Conservation (phyloP, 2,888 invertebrate genomes). For the Hemaris fuciformis region DNA sequence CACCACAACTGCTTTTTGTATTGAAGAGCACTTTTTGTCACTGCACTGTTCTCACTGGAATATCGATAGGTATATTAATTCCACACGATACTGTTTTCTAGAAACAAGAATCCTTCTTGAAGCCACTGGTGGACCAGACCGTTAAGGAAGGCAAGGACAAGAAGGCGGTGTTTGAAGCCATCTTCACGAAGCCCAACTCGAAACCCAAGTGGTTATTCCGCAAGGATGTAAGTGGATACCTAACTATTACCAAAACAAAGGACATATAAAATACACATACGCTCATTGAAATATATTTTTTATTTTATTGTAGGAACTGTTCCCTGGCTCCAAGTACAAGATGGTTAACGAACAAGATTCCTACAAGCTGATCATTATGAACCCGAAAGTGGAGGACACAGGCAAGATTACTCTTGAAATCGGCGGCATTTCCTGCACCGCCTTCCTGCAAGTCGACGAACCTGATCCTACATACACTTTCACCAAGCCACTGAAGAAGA, state of each 20-base stretch:
- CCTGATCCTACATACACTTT: conserved; percentile 97
- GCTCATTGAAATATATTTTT: background rate
- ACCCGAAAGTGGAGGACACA: conserved; percentile 97
- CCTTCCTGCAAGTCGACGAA: conserved; percentile 97
- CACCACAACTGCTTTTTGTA: conserved; percentile 72
- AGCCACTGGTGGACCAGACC: conserved; percentile 95
- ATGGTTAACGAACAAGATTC: conserved; percentile 95
- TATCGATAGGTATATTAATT: conserved; percentile 45
- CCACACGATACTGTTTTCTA: conserved; percentile 67
- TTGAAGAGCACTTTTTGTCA: conserved; percentile 69
- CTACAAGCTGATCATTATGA: conserved; percentile 93
- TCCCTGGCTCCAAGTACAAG: conserved; percentile 97
- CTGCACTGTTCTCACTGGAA: conserved; percentile 43
- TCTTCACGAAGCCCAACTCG: conserved; percentile 97
- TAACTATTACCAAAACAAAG: background rate
- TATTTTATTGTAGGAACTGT: conserved; percentile 87
- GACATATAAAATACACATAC: too few relatives aligned
- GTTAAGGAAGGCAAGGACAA: conserved; percentile 98
- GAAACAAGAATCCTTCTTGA: conserved; percentile 97
- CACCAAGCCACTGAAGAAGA: conserved; percentile 93
- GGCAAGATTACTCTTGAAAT: conserved; percentile 98
- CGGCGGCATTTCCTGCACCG: conserved; percentile 92
- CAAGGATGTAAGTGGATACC: conserved; percentile 95
- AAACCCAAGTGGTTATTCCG: conserved; percentile 96
- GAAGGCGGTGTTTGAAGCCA: conserved; percentile 95